Percentiles rank a stretch among this genome's conserved stretches.
Evolutionary conservation across 2,113 vertebrate species (phyloP).

Genomic region (Megalops atlanticus): DNA sequence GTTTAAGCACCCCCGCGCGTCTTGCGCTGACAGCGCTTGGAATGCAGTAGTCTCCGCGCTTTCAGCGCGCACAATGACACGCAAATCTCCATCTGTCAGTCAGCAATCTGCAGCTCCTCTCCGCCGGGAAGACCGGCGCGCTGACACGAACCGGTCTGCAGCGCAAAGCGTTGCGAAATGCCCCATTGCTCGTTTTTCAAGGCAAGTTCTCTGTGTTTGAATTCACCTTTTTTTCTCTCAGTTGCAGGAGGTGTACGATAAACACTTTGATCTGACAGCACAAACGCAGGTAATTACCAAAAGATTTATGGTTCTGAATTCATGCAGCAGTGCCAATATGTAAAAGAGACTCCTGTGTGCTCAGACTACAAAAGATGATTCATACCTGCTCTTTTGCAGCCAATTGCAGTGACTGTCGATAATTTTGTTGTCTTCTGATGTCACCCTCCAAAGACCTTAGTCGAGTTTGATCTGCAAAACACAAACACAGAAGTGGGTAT

Average conservation of each 20-base stretch:
- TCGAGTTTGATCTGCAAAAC: background rate
- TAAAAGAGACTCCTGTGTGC: conserved; percentile 60
- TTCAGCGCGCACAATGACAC: conserved; percentile 20
- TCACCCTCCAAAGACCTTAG: background rate
- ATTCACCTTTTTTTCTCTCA: conserved; percentile 55
- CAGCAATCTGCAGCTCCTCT: conserved; percentile 55
- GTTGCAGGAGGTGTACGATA: conserved; percentile 47
- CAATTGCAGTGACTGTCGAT: conserved; percentile 36
- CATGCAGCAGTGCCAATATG: conserved; percentile 59
- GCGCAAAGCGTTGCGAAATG: conserved; percentile 53
- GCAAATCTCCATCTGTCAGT: conserved; percentile 60
- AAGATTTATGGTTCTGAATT: conserved; percentile 56
- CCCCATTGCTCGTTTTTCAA: conserved; percentile 59
- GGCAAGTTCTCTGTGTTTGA: conserved; percentile 45
- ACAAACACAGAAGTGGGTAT: background rate
- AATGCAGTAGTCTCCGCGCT: background rate
- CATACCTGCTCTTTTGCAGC: conserved; percentile 59
- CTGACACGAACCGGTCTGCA: conserved; percentile 61
- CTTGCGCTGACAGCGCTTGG: background rate
- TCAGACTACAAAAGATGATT: conserved; percentile 65
- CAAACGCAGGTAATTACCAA: conserved; percentile 58
- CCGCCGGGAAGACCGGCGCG: conserved; percentile 57
- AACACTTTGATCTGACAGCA: conserved; percentile 42
- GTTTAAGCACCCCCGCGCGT: background rate
- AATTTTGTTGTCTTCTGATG: background rate